phyloP scores from a whole-genome alignment of 2,888 invertebrate genomes.

The Noctua fimbriata region DNA sequence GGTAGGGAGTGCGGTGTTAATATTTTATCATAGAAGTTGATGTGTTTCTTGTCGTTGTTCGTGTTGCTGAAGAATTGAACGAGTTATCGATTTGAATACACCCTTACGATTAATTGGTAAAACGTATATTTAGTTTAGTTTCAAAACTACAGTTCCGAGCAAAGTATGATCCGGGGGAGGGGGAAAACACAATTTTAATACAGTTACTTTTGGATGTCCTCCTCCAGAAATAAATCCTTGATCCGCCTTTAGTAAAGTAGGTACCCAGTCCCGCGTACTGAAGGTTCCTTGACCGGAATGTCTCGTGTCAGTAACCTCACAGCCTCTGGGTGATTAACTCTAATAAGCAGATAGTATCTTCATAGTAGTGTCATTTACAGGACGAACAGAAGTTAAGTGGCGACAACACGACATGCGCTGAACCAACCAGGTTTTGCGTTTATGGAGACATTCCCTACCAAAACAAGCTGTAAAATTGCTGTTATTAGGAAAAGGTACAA shows the following conservation, averaged over 20 bases:
- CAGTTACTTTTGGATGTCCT: background rate
- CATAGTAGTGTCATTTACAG: constrained; percentile 30
- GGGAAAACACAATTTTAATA: background rate
- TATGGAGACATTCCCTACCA: background rate
- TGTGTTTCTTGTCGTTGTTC: constrained; percentile 11
- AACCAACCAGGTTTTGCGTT: background rate
- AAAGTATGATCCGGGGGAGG: background rate
- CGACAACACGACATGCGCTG: background rate
- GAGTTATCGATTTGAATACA: constrained; percentile 16
- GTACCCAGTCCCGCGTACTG: background rate
- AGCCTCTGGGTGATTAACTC: constrained; percentile 20
- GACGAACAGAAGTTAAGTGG: constrained; percentile 32
- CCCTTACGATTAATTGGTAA: background rate
- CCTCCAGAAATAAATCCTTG: background rate
- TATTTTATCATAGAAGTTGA: constrained; percentile 43
- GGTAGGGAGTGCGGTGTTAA: constrained; percentile 26
- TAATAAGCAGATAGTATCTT: constrained; percentile 35
- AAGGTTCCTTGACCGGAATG: constrained; percentile 1
- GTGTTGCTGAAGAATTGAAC: background rate
- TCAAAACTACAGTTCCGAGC: background rate
- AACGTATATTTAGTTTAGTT: background rate
- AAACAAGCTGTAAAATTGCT: background rate
- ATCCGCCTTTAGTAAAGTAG: background rate
- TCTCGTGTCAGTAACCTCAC: constrained; percentile 27
- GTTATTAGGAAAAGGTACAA: background rate